A percentile compares a stretch with the other conserved stretches of the same genome.
phyloP scores from a whole-genome alignment of 2,888 invertebrate species.

The Eristalis arbustorum region DNA sequence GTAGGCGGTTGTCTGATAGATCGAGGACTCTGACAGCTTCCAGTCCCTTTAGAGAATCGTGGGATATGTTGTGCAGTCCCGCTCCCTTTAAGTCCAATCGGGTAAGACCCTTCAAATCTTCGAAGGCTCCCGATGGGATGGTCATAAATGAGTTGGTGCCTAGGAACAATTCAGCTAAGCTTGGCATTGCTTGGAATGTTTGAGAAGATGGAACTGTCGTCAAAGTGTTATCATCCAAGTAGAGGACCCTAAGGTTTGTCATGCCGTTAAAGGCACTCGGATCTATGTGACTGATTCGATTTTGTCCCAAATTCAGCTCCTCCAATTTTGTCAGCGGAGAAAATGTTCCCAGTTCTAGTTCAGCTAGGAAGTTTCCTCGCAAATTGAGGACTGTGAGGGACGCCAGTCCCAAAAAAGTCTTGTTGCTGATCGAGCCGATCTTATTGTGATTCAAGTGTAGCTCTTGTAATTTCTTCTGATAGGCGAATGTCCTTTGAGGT shows the following conservation, averaged over 20 bases:
- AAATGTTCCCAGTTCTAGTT: slow-evolving; percentile 88
- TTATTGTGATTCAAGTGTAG: slow-evolving; percentile 92
- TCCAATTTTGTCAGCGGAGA: slow-evolving; percentile 88
- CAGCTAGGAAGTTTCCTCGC: slow-evolving; percentile 90
- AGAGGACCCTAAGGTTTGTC: slow-evolving; percentile 88
- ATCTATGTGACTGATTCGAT: slow-evolving; percentile 90
- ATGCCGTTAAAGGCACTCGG: slow-evolving; percentile 89
- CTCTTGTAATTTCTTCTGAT: slow-evolving; percentile 90
- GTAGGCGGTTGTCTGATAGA: slow-evolving; percentile 89
- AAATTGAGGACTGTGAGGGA: slow-evolving; percentile 90
- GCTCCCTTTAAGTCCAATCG: slow-evolving; percentile 91
- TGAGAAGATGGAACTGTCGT: slow-evolving; percentile 88
- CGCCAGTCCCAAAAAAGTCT: slow-evolving; percentile 89
- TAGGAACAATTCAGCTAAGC: slow-evolving; percentile 91
- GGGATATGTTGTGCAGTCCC: slow-evolving; percentile 89
- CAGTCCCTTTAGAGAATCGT: slow-evolving; percentile 88
- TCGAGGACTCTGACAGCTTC: slow-evolving; percentile 88
- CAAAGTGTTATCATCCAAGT: slow-evolving; percentile 91
- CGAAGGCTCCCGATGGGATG: slow-evolving; percentile 89
- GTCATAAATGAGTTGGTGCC: slow-evolving; percentile 90
- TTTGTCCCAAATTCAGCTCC: slow-evolving; percentile 92
- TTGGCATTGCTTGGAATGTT: slow-evolving; percentile 85
- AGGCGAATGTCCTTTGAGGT: slow-evolving; percentile 88
- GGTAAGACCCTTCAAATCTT: slow-evolving; percentile 87
- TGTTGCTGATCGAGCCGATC: slow-evolving; percentile 89